Conservation (phyloP, 1,140 invertebrate genomes). For the Proales similis region DNA sequence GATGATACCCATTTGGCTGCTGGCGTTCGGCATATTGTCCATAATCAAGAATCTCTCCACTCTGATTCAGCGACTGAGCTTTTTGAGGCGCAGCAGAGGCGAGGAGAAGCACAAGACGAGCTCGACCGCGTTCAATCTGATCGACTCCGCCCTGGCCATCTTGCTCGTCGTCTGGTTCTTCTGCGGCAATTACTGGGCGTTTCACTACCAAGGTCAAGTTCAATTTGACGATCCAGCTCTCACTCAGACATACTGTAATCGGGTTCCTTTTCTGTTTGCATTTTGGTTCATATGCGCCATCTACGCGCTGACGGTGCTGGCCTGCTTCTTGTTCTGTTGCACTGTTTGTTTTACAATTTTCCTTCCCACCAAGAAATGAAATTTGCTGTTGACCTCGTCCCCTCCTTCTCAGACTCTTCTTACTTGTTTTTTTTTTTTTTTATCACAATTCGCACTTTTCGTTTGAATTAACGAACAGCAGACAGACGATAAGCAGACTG, state of each 20-base stretch:
- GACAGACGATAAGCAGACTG: no score
- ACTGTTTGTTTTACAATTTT: slow-evolving; percentile 23
- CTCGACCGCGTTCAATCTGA: neutral
- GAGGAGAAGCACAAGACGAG: neutral
- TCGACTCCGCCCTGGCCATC: slow-evolving; percentile 16
- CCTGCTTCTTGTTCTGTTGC: slow-evolving; percentile 33
- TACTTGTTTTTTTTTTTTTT: slow-evolving; percentile 1
- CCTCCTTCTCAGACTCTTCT: neutral
- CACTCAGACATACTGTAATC: slow-evolving; percentile 4
- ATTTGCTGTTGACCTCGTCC: neutral
- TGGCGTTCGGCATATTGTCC: slow-evolving; percentile 2
- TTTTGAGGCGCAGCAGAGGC: no score
- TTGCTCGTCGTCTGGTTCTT: slow-evolving; percentile 32
- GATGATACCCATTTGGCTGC: slow-evolving; percentile 27
- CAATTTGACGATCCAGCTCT: neutral
- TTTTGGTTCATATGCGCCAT: slow-evolving; percentile 25
- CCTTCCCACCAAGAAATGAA: slow-evolving; percentile 16
- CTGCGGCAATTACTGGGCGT: slow-evolving; percentile 29
- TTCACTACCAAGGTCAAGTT: neutral
- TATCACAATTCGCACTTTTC: no score
- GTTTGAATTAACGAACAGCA: no score
- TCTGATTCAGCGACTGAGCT: slow-evolving; percentile 1
- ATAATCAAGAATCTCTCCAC: slow-evolving; percentile 23
- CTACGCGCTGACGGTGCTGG: neutral
- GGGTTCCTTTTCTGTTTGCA: neutral